Evolutionary conservation across 2,888 invertebrate genomes (phyloP).

Genomic region (Argyresthia goedartella): DNA sequence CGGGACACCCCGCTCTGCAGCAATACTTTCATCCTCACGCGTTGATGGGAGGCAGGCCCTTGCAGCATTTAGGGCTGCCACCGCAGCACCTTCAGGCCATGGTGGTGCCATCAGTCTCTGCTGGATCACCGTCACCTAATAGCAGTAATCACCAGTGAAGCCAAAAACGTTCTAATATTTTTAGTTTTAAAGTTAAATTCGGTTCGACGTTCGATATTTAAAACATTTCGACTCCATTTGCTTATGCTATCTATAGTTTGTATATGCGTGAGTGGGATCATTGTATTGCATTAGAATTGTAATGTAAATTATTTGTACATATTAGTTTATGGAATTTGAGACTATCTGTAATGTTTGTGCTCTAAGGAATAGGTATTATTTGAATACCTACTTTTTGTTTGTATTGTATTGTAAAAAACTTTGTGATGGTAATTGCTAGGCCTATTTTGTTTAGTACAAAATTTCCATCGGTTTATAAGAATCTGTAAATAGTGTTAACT

Average conservation of each 20-base stretch:
- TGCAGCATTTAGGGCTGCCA: slow-evolving; percentile 62
- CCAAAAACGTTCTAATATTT: no score
- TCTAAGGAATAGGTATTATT: not conserved
- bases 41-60: slow-evolving; percentile 62
- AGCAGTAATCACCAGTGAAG: slow-evolving; percentile 35
- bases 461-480: no score
- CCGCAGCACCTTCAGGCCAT: slow-evolving; percentile 48
- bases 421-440: no score
- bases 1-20: slow-evolving; percentile 72
- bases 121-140: slow-evolving; percentile 52
- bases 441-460: no score
- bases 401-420: no score
- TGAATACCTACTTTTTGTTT: not conserved
- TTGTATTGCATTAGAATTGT: no score
- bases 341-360: not conserved
- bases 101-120: slow-evolving; percentile 56
- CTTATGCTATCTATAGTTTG: not conserved
- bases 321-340: slow-evolving; percentile 15
- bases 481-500: no score
- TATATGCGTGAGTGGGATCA: no score
- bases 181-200: not conserved
- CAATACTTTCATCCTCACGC: slow-evolving; percentile 74
- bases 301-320: slow-evolving; percentile 23
- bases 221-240: not conserved
- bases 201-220: not conserved